A percentile compares a stretch with the other conserved stretches of the same genome.
Evolutionary conservation across 2,888 invertebrate species (phyloP).

Genomic region (Hetaerina titia): DNA sequence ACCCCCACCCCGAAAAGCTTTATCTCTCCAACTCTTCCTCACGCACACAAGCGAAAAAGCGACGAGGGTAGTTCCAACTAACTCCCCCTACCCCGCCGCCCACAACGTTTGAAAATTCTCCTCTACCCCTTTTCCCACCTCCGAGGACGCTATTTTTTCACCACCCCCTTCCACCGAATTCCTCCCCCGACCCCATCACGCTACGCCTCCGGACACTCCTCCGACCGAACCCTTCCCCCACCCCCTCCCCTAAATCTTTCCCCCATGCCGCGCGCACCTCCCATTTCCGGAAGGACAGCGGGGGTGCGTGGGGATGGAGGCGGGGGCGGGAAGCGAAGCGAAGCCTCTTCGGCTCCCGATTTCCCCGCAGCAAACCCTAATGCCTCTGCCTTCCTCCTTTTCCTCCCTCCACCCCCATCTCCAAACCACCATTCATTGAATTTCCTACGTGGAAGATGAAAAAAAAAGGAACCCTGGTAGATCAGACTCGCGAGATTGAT

Average conservation of each 20-base stretch:
- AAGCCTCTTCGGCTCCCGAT: background rate
- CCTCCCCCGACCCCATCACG: background rate
- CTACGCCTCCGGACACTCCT: background rate
- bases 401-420: background rate
- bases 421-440: conserved; percentile 20
- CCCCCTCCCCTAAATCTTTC: background rate
- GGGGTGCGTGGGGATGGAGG: too few relatives aligned
- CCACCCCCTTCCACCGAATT: background rate
- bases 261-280: background rate
- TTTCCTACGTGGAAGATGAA: conserved; percentile 19
- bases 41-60: too few relatives aligned
- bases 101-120: background rate
- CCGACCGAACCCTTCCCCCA: background rate
- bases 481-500: background rate
- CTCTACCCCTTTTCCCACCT: background rate
- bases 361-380: background rate
- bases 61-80: too few relatives aligned
- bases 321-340: background rate
- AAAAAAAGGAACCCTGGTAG: background rate
- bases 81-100: too few relatives aligned
- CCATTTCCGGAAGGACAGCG: background rate
- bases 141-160: background rate
- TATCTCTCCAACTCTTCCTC: background rate
- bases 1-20: background rate
- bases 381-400: background rate